Base-by-base conservation (phyloP, 64 coral and sea anemone genomes). In the Acropora yongei region DNA sequence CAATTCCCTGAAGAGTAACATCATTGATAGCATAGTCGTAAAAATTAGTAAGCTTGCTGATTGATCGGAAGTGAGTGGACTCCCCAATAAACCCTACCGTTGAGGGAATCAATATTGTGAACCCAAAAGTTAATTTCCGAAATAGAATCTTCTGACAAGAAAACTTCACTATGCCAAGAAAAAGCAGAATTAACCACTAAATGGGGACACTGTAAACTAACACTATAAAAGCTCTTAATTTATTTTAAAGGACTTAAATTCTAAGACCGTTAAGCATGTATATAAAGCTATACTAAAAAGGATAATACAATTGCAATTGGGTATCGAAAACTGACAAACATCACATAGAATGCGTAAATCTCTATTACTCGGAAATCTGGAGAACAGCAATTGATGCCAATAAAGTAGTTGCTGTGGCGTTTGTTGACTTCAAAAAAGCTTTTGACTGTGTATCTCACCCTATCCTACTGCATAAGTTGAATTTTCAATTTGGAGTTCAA, bases 121-220 rank as follows among this genome's bases (percentile, higher is more conserved):
- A 19, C 19, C 85, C 91, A 93, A 79, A 88, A 88, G 16, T 75
- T 61, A 75, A 92, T 75, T 57, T 92, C 90, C 41, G 76, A 79
- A n/a, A 79, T 4, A 10, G 80, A 80, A 47, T 87, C 72, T 6
- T 80, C 61, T 1, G 80, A 73, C 39, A 93, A 41, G 40, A 68
- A 55, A 49, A 86, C 57, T 49, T 77, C 72, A 58, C 69, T 69
- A 30, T 86, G 72, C 90, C 90, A 92, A 42, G 79, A 86, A 5
- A n/a, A 14, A 5, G 69, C 81, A 16, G 57, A 86, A 58, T 84
- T 92, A 69, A 69, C 75, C 75, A 77, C 75, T 77, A 47, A 14
- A 44, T 47, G 43, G 75, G 12, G 75, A 77, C 30, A 41, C 73
- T 75, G 13, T 41, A 75, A 45, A 66, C 0, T 75, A 75, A 75